Evolutionary conservation across 1,140 invertebrate genomes (phyloP), one percentile per base, ranked within the genome.

Genomic region (Drosophila nebulosa): DNA sequence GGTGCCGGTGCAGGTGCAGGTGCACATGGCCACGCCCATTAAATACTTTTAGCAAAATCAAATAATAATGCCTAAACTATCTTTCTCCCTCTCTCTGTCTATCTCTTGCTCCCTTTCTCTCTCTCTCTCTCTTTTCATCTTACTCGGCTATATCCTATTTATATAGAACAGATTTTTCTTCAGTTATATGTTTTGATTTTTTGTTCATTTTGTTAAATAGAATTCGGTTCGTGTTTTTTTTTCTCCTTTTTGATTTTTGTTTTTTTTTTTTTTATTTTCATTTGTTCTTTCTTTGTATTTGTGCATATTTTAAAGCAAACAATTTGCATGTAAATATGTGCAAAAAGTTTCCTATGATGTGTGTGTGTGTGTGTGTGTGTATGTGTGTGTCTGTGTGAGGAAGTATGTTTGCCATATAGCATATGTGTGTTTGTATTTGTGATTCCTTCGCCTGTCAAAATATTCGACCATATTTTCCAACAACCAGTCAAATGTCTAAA

Each of bases 261-360:
- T 57, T 7, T 46, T 30, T 55, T 42, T 71, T 60, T 62, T 53
- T 22, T 50, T 60, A 51, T 6, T 12, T n/a, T 61, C 74, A 74
- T 70, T 52, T 39, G 26, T 57, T 68, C 62, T 63, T 24, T 26
- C 51, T 51, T 77, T 62, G 55, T 77, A 69, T 88, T 83, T 83
- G 65, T 79, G 84, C 84, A 88, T 86, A 86, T 86, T 86, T 86
- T 79, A 83, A 88, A 68, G 83, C 68, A 86, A 86, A 86, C 83
- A 86, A 86, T 86, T 86, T 88, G 70, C 83, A 81, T 86, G 83
- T 66, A 75, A 86, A 86, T 88, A 85, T 69, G 80, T 76, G 68
- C 66, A 61, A 70, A 81, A 78, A 68, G 60, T 68, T 77, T 36
- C 26, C 51, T 79, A 60, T 57, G 52, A 68, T 63, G 73, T 76